Base-by-base conservation (phyloP, 2,113 vertebrate genomes). In the Ellobius talpinus region DNA sequence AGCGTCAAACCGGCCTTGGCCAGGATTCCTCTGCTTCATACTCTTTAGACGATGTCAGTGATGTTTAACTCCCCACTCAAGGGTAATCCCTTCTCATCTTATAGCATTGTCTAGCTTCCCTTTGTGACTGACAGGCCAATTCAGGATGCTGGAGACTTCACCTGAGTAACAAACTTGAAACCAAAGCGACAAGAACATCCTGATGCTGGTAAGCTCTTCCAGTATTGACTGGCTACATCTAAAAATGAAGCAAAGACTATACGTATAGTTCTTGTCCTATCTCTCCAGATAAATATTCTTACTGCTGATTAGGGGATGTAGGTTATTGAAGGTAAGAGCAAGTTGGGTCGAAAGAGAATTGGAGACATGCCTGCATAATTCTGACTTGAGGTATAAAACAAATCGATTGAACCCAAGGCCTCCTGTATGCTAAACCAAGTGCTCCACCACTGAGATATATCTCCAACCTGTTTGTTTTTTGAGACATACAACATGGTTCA, bases 11-110 rank as follows among this genome's bases (percentile, higher is more conserved):
- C 39, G 42, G 90, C 66, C 50, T 52, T 79, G 63, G 87, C 50
- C 85, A 92, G 55, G 76, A 84, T 90, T 94, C n/a, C 82, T 78
- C 90, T 92, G 85, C 55, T 97, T 87, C n/a, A 85, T 87, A 93
- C 47, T 93, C 89, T 61, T 79, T 50, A 84, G 42, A 5, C 42
- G 23, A 68, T 2, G 1, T 81, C 66, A 95, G 29, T 93, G 39
- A 78, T 17, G 33, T 58, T 76, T 94, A 91, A 90, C 36, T 82
- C 45, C 74, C 23, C 47, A 89, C 77, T 89, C 79, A 66, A 79
- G 55, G 58, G 31, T 50, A 92, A 95, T 63, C 88, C 74, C 66
- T 77, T 94, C 70, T 90, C 61, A 76, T 87, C 47, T 88, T 74
- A 61, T 5, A 58, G 29, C 79, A 92, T 81, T 93, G 89, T 89